These are phyloP conservation scores for Dermatophagoides farinae DNA, from an alignment of 1,140 invertebrate species.

Conservation along the genomic window DNA sequence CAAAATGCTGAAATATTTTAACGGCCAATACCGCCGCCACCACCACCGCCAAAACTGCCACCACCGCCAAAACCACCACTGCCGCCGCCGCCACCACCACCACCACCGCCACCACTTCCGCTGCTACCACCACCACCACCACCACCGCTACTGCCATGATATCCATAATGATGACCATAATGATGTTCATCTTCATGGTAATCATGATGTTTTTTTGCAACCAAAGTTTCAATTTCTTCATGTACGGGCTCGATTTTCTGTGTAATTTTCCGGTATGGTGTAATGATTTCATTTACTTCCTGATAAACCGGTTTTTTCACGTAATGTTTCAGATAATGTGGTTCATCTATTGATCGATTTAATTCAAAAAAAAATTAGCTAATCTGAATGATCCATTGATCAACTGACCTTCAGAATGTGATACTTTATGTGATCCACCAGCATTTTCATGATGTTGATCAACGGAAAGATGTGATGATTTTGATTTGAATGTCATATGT, in stretches of 20 bases:
- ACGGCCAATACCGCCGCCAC: background rate
- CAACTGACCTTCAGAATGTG: background rate
- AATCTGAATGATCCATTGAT: background rate
- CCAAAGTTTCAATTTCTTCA: background rate
- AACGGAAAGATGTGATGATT: too few species aligned
- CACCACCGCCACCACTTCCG: background rate
- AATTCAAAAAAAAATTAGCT: too few species aligned
- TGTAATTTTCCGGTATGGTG: slow-evolving; percentile 1
- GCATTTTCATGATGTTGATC: too few species aligned
- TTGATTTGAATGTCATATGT: too few species aligned
- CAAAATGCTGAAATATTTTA: too few species aligned
- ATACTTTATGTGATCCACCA: too few species aligned
- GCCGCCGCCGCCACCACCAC: background rate
- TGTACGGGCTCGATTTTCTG: slow-evolving; percentile 1
- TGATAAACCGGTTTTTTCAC: slow-evolving; percentile 1
- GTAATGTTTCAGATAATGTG: background rate
- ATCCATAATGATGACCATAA: too few species aligned
- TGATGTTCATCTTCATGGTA: too few species aligned
- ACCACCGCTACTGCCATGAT: too few species aligned
- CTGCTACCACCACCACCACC: too few species aligned
- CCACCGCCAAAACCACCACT: background rate
- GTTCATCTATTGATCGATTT: background rate
- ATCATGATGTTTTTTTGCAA: background rate
- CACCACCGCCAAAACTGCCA: background rate
- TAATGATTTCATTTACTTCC: background rate